phyloP scores from a whole-genome alignment of 2,113 vertebrate genomes.

The Calcarius ornatus region DNA sequence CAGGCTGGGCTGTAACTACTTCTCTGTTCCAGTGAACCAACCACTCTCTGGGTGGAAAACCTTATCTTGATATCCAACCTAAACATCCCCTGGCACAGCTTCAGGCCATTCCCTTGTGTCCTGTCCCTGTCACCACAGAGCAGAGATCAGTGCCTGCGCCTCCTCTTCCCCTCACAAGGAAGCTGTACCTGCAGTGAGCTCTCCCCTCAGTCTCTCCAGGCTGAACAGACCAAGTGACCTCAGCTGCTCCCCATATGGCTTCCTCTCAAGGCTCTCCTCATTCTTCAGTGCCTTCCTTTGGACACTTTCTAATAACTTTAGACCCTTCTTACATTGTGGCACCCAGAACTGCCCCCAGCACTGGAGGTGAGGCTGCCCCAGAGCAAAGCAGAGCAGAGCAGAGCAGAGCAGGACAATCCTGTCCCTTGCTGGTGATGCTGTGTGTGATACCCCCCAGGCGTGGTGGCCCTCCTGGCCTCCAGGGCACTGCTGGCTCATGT shows the following conservation, averaged over 20 bases:
- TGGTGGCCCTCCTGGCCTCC: rapidly evolving
- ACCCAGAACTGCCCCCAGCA: background rate
- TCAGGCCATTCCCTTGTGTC: rapidly evolving
- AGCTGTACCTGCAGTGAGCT: rapidly evolving
- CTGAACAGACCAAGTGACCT: background rate
- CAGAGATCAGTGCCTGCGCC: background rate
- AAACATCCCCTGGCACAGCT: rapidly evolving
- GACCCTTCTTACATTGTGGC: background rate
- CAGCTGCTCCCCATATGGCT: rapidly evolving
- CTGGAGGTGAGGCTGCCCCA: background rate
- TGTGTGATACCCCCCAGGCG: rapidly evolving
- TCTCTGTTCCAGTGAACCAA: background rate
- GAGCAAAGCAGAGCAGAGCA: background rate
- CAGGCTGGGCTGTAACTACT: background rate
- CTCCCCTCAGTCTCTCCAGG: background rate
- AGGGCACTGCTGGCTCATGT: background rate
- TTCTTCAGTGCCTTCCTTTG: background rate
- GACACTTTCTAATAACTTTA: background rate
- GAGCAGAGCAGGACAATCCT: background rate
- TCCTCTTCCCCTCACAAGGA: background rate
- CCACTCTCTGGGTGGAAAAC: background rate
- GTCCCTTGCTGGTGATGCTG: background rate
- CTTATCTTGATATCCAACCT: background rate
- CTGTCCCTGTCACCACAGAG: background rate
- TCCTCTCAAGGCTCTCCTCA: rapidly evolving